A percentile compares a stretch with the other conserved stretches of the same genome.
Conservation (phyloP, 1,140 invertebrate genomes). For the Oreohelix idahoensis region DNA sequence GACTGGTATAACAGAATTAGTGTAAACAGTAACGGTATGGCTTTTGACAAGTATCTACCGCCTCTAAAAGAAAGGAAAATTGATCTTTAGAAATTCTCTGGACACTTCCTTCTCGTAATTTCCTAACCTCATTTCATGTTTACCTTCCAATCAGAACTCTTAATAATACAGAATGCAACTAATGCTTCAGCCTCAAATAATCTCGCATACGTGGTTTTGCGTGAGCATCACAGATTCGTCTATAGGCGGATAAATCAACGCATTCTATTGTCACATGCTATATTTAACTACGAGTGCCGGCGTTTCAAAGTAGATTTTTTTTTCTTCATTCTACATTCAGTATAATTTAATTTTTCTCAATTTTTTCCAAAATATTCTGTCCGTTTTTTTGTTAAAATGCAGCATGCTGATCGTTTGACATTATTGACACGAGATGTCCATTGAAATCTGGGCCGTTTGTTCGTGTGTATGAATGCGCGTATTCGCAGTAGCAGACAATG, state of each 20-base stretch:
- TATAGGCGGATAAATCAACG: background rate
- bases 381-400: background rate
- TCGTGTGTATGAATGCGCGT: slow-evolving; percentile 14
- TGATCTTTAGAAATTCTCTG: too few relatives aligned
- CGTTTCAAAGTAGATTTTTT: too few relatives aligned
- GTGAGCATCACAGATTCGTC: background rate
- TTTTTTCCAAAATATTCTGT: background rate
- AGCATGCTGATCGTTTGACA: slow-evolving; percentile 12
- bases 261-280: background rate
- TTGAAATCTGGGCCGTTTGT: slow-evolving; percentile 10
- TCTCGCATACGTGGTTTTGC: too few relatives aligned
- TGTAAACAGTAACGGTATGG: too few relatives aligned
- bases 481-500: background rate
- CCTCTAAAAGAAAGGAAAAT: too few relatives aligned
- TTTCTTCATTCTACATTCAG: background rate
- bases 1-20: too few relatives aligned
- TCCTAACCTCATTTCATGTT: too few relatives aligned
- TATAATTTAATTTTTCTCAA: background rate
- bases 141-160: too few relatives aligned
- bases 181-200: too few relatives aligned
- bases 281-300: background rate
- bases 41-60: too few relatives aligned
- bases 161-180: too few relatives aligned
- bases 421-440: slow-evolving; percentile 21
- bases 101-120: too few relatives aligned